Base-by-base conservation (phyloP, 2,797 vertebrate species). In the Cyprinodon diabolis region DNA sequence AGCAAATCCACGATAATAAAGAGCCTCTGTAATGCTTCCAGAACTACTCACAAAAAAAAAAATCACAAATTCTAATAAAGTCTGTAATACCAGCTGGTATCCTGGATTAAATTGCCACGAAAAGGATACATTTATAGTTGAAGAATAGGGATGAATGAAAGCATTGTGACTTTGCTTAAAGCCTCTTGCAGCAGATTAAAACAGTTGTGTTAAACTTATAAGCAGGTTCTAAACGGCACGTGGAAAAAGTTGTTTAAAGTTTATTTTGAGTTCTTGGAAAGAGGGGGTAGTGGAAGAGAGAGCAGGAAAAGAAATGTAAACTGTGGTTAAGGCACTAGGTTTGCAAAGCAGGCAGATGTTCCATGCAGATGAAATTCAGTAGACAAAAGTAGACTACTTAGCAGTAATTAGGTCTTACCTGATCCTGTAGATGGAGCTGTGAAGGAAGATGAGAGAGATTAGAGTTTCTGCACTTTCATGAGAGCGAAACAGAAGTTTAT, bases 401-500 rank as follows among this genome's bases (percentile, higher is more conserved):
- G 58, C 45, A 65, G 71, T 30, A 57, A 21, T 75, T 25, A 63
- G 63, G 69, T 71, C 73, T 98, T 92, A 99, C 98, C 98, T 76
- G 96, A 92, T 75, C 96, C 96, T n/a, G 96, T 94, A 15, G 97
- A 94, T 69, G 98, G 95, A 86, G 95, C 98, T 99, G 92, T 47
- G 71, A 69, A 10, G 67, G 66, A 71, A 56, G 74, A 63, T 76
- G 75, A 63, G 47, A 77, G 4, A 71, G 57, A 75, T 21, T 80
- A 2, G 21, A 66, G 45, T 17, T 80, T 90, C 73, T 89, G 81
- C 70, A 57, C 62, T 73, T 48, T 77, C 58, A 55, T 3, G 0
- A 76, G 45, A 82, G 71, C 45, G 72, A 68, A 87, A 72, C 71
- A 58, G 54, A 69, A 57, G 45, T 69, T 1, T 48, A 60, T 69